Base-by-base conservation (phyloP, 2,797 vertebrate genomes). In the Taenioides sp. region DNA sequence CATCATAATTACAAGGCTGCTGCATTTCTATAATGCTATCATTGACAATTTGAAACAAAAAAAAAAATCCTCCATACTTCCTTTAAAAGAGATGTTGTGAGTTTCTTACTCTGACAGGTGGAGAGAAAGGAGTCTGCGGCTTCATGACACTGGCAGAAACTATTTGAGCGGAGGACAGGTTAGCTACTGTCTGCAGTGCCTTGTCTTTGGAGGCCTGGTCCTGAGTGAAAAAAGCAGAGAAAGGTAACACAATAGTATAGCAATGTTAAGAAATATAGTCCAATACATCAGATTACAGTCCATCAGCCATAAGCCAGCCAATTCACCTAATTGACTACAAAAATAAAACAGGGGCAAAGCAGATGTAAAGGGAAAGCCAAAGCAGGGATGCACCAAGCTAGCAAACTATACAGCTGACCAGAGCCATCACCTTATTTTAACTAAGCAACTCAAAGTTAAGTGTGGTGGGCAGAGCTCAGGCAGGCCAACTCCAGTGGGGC, bases 161-260 rank as follows among this genome's bases (percentile, higher is more conserved):
- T 0, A 98, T 98, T 93, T 98, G 97, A 61, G 97, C 97, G 0
- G 97, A 98, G 20, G 97, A 98, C 88, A 98, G 96, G 84, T 96
- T 97, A 0, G 97, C 97, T 92, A 98, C 97, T 73, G 96, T 98
- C 92, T 98, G 97, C 77, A 98, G 93, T 66, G 97, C 97, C 88
- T 98, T 98, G 85, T 98, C 97, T 94, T 98, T 98, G 55, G 97
- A 98, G 81, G 95, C 96, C 88, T 98, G 97, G 92, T 98, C 97
- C 97, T 98, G 77, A 18, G 73, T 27, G 31, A 85, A 52, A 2
- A 47, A 57, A 74, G 9, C 18, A 75, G 25, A 67, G n/a, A 57
- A 70, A 65, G 67, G 69, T 40, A 62, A 80, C 12, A 61, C 22
- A 59, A 49, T 65, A n/a, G n/a, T n/a, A 73, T 47, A 47, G 76